Evolutionary conservation across 2,113 vertebrate species (phyloP).

Genomic region (Arenaria interpres): DNA sequence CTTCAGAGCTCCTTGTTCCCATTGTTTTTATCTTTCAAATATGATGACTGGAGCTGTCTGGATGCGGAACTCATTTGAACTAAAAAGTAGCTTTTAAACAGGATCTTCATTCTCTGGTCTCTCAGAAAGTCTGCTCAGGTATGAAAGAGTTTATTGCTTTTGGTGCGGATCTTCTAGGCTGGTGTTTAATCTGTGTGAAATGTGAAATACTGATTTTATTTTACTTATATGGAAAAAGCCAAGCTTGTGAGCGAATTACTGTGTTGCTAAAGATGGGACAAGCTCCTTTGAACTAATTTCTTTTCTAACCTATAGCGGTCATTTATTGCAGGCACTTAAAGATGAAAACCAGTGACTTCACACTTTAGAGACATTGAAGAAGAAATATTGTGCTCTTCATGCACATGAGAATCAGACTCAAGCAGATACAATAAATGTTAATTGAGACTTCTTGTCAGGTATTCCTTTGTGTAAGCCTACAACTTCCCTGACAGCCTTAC

Average conservation of each 20-base stretch:
- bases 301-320: not conserved
- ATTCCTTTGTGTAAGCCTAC: not conserved
- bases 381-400: not conserved
- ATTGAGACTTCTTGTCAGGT: not conserved
- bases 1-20: not conserved
- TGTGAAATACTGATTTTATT: not conserved
- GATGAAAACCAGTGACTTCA: not conserved
- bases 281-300: not conserved
- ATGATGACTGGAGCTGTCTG: not conserved
- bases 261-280: not conserved
- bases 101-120: not conserved
- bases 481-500: not conserved
- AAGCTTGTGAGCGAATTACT: not conserved
- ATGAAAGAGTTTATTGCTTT: not conserved
- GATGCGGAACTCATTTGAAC: not conserved
- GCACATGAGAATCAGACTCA: not conserved
- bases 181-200: not conserved
- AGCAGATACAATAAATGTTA: not conserved
- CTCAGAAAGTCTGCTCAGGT: not conserved
- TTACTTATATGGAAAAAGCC: not conserved
- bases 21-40: slow-evolving; percentile 16
- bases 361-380: not conserved
- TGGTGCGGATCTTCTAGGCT: not conserved
- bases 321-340: not conserved
- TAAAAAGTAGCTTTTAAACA: not conserved